Percentiles rank a stretch among this genome's conserved stretches.
phyloP scores from a whole-genome alignment of 1,140 invertebrate species.

The Drosophila truncata region DNA sequence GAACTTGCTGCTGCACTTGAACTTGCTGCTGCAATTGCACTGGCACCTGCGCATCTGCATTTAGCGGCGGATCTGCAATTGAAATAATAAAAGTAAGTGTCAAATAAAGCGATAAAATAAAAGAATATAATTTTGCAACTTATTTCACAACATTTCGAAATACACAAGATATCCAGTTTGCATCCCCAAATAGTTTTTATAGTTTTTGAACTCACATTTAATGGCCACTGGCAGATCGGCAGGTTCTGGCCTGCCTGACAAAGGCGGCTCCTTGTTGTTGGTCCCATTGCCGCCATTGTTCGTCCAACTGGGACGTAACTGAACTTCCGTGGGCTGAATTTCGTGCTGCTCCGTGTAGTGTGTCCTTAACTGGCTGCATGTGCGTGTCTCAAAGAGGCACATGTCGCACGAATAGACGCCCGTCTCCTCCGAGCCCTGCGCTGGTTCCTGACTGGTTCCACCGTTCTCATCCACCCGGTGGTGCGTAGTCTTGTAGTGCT shows the following conservation, averaged over 20 bases:
- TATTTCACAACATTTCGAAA: constrained; percentile 27
- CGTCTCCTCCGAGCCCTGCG: constrained; percentile 1
- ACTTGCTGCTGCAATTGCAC: neutral
- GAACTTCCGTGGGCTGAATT: constrained; percentile 63
- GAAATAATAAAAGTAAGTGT: constrained; percentile 1
- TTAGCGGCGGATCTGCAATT: constrained; percentile 47
- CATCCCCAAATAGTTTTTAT: constrained; percentile 1
- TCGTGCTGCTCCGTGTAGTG: constrained; percentile 67
- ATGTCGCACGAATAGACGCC: constrained; percentile 67
- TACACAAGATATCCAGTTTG: neutral
- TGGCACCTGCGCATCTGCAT: neutral
- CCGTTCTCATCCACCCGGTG: constrained; percentile 23
- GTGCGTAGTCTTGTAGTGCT: constrained; percentile 68
- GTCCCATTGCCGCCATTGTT: neutral
- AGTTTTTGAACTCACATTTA: constrained; percentile 58
- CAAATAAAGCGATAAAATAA: neutral
- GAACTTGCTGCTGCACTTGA: neutral
- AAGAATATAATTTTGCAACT: too few relatives aligned
- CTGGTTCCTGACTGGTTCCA: neutral
- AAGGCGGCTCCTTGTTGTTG: neutral
- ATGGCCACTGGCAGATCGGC: constrained; percentile 53
- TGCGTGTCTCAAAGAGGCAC: constrained; percentile 71
- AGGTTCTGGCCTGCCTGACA: neutral
- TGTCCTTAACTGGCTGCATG: constrained; percentile 27
- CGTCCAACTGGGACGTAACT: constrained; percentile 68